These are phyloP conservation scores for Palythoa caribaeorum DNA, from an alignment of 92 coral and sea anemone genomes.

Conservation along the genomic window DNA sequence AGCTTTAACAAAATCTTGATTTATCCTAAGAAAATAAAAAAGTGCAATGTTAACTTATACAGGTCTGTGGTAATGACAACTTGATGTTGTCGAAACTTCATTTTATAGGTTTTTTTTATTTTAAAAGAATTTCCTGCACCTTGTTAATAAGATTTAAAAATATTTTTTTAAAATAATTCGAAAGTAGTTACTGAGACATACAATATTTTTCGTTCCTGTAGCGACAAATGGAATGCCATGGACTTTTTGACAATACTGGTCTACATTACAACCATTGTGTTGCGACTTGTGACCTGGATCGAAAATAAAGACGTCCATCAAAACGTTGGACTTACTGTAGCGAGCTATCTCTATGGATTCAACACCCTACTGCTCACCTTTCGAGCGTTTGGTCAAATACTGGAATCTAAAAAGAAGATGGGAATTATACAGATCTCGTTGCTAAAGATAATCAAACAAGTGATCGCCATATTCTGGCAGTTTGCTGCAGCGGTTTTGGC, in stretches of 20 bases:
- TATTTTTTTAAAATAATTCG: background rate
- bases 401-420: conserved; percentile 50
- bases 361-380: conserved; percentile 74
- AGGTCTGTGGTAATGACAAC: no score
- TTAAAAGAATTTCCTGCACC: background rate
- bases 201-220: background rate
- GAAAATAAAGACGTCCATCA: conserved; percentile 28
- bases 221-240: conserved; percentile 74
- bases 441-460: conserved; percentile 55
- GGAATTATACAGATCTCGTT: conserved; percentile 78
- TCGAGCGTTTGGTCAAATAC: conserved; percentile 74
- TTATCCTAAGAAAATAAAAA: no score
- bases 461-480: conserved; percentile 67
- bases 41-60: no score
- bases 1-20: no score
- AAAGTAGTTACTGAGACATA: background rate
- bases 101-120: background rate
- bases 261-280: conserved; percentile 46
- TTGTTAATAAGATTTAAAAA: background rate
- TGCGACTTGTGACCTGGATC: conserved; percentile 57
- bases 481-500: conserved; percentile 68
- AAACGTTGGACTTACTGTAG: conserved; percentile 57
- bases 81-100: no score
- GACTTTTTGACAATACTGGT: conserved; percentile 58
- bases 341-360: conserved; percentile 72